A percentile compares a stretch with the other conserved stretches of the same genome.
phyloP scores from a whole-genome alignment of 2,888 invertebrate species.

The Trissolcus brochymenae region DNA sequence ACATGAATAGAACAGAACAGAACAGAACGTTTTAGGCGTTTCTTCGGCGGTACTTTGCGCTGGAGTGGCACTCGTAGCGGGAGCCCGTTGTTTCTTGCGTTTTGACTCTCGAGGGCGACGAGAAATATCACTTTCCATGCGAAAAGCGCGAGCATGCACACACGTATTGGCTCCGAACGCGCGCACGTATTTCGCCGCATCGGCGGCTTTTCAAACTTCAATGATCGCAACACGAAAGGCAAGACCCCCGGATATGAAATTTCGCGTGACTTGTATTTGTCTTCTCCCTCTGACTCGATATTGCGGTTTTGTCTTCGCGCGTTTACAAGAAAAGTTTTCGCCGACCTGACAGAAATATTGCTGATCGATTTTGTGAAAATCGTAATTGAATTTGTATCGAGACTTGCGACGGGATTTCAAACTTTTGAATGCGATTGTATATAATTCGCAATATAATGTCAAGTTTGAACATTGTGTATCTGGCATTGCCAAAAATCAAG shows the following conservation, averaged over 20 bases:
- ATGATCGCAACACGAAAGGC: constrained; percentile 30
- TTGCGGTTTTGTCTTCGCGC: constrained; percentile 1
- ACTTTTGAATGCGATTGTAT: no score
- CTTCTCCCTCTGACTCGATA: constrained; percentile 10
- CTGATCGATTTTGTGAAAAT: no score
- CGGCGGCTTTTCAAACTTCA: constrained; percentile 35
- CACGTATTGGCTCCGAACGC: constrained; percentile 27
- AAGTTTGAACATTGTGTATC: no score
- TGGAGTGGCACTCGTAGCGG: constrained; percentile 63
- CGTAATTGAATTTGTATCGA: no score
- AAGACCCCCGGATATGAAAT: constrained; percentile 39
- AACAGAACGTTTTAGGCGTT: constrained; percentile 67
- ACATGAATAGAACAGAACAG: constrained; percentile 67
- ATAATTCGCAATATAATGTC: no score
- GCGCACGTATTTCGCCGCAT: constrained; percentile 17
- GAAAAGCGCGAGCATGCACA: constrained; percentile 31
- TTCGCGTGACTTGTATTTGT: constrained; percentile 42
- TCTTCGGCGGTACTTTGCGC: constrained; percentile 62
- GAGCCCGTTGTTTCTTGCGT: constrained; percentile 66
- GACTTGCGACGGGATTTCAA: no score
- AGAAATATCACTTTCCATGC: constrained; percentile 55
- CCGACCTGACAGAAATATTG: no score
- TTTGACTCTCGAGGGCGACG: constrained; percentile 64
- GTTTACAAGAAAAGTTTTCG: not conserved
- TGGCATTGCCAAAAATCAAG: constrained; percentile 19